phyloP scores from a whole-genome alignment of 2,888 invertebrate species.

The Smittia aterrima region DNA sequence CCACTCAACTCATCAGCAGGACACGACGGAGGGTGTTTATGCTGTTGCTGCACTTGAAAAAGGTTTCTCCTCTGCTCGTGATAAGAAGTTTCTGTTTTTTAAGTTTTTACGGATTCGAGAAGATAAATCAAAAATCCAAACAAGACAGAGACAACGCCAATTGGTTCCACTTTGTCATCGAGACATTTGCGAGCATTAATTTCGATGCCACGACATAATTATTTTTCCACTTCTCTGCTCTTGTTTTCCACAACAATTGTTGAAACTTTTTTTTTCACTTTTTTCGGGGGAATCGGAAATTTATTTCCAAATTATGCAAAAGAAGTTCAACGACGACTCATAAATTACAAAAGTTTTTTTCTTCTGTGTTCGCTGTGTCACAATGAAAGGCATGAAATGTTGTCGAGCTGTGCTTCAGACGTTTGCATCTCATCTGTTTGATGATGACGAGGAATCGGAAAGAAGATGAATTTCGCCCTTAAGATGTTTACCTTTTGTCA shows the following conservation, averaged over 20 bases:
- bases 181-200: constrained; percentile 12
- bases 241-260: constrained; percentile 10
- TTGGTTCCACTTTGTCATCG: constrained; percentile 38
- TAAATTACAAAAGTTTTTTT: constrained; percentile 1
- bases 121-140: constrained; percentile 31
- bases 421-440: neutral
- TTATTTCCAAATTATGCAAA: constrained; percentile 34
- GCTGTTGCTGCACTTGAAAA: constrained; percentile 16
- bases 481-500: constrained; percentile 37
- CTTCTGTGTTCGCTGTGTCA: neutral
- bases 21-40: neutral
- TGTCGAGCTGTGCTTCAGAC: neutral
- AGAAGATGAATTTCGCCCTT: constrained; percentile 31
- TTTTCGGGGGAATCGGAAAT: constrained; percentile 20
- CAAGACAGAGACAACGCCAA: neutral
- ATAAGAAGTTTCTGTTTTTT: constrained; percentile 15
- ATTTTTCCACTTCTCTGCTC: constrained; percentile 19
- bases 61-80: constrained; percentile 11
- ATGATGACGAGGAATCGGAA: neutral
- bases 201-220: constrained; percentile 10
- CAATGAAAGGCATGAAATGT: constrained; percentile 14
- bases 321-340: constrained; percentile 26
- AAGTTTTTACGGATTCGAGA: neutral
- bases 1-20: constrained; percentile 20
- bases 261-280: neutral